Evolutionary conservation across 2,113 vertebrate species (phyloP), one percentile per base, ranked within the genome.

Genomic region (Camelus bactrianus): DNA sequence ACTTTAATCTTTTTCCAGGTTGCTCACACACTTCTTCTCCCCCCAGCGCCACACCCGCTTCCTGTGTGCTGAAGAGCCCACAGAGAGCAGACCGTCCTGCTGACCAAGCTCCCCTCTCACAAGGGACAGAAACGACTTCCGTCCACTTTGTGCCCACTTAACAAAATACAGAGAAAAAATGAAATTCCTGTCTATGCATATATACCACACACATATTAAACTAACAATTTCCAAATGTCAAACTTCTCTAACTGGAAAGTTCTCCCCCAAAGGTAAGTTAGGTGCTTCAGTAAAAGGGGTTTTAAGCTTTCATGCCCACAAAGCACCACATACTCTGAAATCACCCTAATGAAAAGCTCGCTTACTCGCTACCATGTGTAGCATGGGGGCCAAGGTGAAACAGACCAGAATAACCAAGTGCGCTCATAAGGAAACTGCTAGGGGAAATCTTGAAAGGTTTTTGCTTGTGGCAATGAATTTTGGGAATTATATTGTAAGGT

Each of bases 1-100:
- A 56, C 82, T 95, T 94, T 85, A 73, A 93, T 94, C 84, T 92
- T 86, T 96, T 93, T 94, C 93, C 92, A 96, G 91, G 82, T 95
- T 65, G 91, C 60, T 96, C 81, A 95, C 38, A 46, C 38, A 26
- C 76, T 87, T 69, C 72, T 92, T 89, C 52, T 91, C 84, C 35
- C 90, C 95, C 92, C 48, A 72, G 19, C 35, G 58, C 38, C 76
- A 82, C 91, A 91, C 91, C 95, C 93, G 93, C 91, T 96, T 95
- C 89, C 60, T 95, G 67, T 94, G 89, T 80, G n/a, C 28, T 64
- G 35, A 62, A 83, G 56, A 84, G 48, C 91, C 58, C 70, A 46
- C 2, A 50, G 72, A 73, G 62, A 94, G 64, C 69, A 56, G 50
- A 19, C 60, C 94, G 62, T 90, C 58, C 75, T 30, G 48, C 9